A percentile compares a stretch with the other conserved stretches of the same genome.
phyloP scores from a whole-genome alignment of 2,888 invertebrate species.

The Selenia dentaria region DNA sequence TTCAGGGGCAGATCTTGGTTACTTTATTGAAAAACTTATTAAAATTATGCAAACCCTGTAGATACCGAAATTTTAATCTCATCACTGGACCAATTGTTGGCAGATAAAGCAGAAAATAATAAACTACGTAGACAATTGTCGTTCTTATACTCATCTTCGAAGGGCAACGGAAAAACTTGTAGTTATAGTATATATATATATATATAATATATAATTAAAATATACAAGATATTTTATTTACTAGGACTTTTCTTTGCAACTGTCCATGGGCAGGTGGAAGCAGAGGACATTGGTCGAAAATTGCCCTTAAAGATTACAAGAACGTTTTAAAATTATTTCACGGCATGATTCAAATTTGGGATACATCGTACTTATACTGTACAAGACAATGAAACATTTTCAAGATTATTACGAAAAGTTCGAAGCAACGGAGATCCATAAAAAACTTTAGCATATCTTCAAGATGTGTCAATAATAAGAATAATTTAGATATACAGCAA shows the following conservation, averaged over 20 bases:
- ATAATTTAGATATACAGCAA: neutral
- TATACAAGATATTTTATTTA: neutral
- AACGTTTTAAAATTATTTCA: neutral
- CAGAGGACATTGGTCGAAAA: slow-evolving; percentile 1
- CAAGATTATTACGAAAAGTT: neutral
- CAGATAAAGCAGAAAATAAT: neutral
- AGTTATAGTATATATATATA: too few species aligned
- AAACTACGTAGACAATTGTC: neutral
- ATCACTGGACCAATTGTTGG: too few species aligned
- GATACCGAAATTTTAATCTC: too few species aligned
- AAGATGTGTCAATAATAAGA: neutral
- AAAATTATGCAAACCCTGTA: too few species aligned
- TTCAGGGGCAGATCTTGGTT: too few species aligned
- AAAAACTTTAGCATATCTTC: neutral
- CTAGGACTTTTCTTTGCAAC: neutral
- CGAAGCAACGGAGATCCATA: neutral
- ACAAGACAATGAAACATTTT: too few species aligned
- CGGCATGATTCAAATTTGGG: neutral
- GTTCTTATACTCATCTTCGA: slow-evolving; percentile 18
- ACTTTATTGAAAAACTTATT: too few species aligned
- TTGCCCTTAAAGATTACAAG: neutral
- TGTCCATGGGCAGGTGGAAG: slow-evolving; percentile 18
- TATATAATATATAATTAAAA: too few species aligned
- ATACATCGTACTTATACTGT: neutral
- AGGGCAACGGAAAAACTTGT: slow-evolving; percentile 23